Evolutionary conservation across 2,888 invertebrate genomes (phyloP).

Genomic region (Torymus auratus): DNA sequence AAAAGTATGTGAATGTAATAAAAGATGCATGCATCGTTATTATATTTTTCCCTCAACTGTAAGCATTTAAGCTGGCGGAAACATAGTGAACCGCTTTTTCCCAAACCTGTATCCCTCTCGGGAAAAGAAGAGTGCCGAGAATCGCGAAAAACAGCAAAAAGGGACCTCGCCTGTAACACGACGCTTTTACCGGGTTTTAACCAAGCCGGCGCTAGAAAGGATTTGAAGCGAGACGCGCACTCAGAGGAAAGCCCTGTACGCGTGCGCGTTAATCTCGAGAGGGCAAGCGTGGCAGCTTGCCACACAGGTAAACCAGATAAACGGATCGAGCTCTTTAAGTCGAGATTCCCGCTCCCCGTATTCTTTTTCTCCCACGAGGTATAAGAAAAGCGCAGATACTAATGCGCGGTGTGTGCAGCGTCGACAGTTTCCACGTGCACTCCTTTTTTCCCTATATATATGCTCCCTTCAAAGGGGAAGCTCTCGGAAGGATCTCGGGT

Average conservation of each 20-base stretch:
- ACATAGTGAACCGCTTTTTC: too few relatives aligned
- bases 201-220: constrained; percentile 13
- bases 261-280: constrained; percentile 38
- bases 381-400: constrained; percentile 27
- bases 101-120: too few relatives aligned
- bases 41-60: too few relatives aligned
- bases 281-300: constrained; percentile 2
- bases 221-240: background rate
- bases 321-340: constrained; percentile 60
- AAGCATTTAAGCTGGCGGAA: too few relatives aligned
- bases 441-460: background rate
- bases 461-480: background rate
- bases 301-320: constrained; percentile 59
- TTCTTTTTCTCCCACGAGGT: background rate
- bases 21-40: too few relatives aligned
- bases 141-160: too few relatives aligned
- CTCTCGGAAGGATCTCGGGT: constrained; percentile 5
- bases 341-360: background rate
- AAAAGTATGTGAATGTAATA: too few relatives aligned
- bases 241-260: background rate
- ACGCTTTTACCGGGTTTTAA: too few relatives aligned
- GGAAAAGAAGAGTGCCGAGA: too few relatives aligned
- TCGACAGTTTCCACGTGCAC: background rate
- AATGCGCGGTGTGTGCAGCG: background rate
- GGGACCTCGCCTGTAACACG: too few relatives aligned